Conservation (phyloP, 2,797 vertebrate genomes). For the Synanceia verrucosa region DNA sequence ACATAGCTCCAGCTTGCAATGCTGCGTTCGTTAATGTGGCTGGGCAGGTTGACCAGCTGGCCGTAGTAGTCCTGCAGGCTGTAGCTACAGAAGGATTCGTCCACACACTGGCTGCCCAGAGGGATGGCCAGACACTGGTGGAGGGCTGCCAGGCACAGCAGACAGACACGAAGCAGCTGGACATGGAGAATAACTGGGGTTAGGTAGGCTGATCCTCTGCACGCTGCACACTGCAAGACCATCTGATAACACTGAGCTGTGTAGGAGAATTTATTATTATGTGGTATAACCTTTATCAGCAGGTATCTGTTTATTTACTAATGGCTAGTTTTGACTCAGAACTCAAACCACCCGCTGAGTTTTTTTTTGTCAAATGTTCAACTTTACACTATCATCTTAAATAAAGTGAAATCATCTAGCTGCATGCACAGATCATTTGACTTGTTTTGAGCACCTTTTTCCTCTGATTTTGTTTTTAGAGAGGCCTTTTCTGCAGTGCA, state of each 20-base stretch:
- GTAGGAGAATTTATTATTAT: background rate
- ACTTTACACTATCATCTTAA: too few species aligned
- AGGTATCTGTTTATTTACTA: too few species aligned
- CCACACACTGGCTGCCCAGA: slow-evolving; percentile 72
- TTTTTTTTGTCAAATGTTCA: too few species aligned
- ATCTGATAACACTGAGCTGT: background rate
- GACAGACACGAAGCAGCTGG: slow-evolving; percentile 64
- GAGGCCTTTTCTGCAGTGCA: too few species aligned
- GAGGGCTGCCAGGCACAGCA: slow-evolving; percentile 69
- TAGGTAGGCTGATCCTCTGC: too few species aligned
- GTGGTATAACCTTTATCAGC: background rate
- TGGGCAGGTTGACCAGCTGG: slow-evolving; percentile 76
- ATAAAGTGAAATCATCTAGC: too few species aligned
- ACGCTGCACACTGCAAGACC: background rate
- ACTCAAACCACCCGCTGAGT: too few species aligned
- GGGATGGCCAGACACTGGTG: slow-evolving; percentile 64
- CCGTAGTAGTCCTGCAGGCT: slow-evolving; percentile 75
- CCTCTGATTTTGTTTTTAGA: background rate
- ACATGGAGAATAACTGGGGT: background rate
- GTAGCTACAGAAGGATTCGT: slow-evolving; percentile 74
- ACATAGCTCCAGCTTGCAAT: slow-evolving; percentile 81
- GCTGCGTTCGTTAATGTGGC: slow-evolving; percentile 81
- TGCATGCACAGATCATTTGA: too few species aligned
- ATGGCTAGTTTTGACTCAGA: too few species aligned
- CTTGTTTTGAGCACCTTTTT: too few species aligned